Base-by-base conservation (phyloP, 1,140 invertebrate species). In the Drosophila ficusphila region DNA sequence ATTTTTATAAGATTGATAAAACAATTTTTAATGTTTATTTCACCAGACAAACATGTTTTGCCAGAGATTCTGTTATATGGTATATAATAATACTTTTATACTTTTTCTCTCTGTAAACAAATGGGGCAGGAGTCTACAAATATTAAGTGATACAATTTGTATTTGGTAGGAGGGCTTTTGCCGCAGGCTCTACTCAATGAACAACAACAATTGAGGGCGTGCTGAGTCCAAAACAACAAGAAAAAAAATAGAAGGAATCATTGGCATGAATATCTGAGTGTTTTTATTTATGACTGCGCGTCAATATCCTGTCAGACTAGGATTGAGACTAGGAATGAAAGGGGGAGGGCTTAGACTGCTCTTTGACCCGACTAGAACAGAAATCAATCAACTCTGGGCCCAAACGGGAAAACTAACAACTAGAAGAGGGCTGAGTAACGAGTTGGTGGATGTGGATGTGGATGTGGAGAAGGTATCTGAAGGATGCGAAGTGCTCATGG, bases 201-300 rank as follows among this genome's bases (percentile, higher is more conserved):
- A 83, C 58, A 75, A 71, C 74, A 78, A 62, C 27, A 44, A 14
- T 21, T 14, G 21, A 49, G 23, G 44, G 6, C 29, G 56, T 18
- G 23, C 36, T 12, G 12, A 18, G 29, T n/a, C 4, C 3, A 14
- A 14, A 21, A 25, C 27, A 21, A 44, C 14, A 12, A 2, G 39
- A 48, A 46, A 58, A 31, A 44, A 64, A 52, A 65, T 18, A 33
- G 23, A 25, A 52, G 58, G 42, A 48, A 54, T 57, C 70, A 83
- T 64, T 68, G 79, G 70, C 81, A 86, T 86, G 81, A 86, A 86
- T 86, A 86, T 88, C 76, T 74, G 81, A 86, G 81, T 88, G 72
- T 86, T 86, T 86, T 88, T 86, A 86, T 86, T 86, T 88, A 86
- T 86, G 81, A 86, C 72, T 69, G 53, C 51, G 58, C 62, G 82